These are phyloP conservation scores for Collichthys lucidus DNA, from an alignment of 2,113 vertebrate genomes.

Conservation along the genomic window DNA sequence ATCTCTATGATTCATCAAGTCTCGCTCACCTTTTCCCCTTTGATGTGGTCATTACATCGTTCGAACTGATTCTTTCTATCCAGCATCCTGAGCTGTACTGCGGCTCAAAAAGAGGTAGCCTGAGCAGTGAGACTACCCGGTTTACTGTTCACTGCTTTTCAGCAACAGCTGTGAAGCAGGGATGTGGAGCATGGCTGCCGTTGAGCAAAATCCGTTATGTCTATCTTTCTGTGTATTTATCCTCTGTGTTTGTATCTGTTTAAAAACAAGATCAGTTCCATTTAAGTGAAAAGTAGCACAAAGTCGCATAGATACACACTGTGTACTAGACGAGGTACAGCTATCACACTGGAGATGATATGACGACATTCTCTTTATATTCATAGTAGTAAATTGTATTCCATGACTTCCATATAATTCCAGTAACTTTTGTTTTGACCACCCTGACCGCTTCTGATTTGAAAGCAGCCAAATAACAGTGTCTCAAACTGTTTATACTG, in stretches of 20 bases:
- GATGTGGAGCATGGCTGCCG: not conserved
- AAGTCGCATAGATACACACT: not conserved
- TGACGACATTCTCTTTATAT: slow-evolving; percentile 2
- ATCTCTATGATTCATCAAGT: not conserved
- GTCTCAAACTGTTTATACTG: slow-evolving; percentile 70
- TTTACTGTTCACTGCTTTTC: not conserved
- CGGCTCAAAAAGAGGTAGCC: not conserved
- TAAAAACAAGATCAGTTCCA: slow-evolving; percentile 21
- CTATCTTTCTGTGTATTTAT: not conserved
- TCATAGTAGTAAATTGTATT: slow-evolving; percentile 27
- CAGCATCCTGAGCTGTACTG: not conserved
- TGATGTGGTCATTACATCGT: not conserved
- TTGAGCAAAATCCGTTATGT: not conserved
- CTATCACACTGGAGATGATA: slow-evolving; percentile 10
- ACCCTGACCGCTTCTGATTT: slow-evolving; percentile 52
- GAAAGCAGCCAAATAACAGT: slow-evolving; percentile 59
- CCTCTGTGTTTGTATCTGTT: not conserved
- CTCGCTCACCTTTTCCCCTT: not conserved
- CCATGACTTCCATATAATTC: slow-evolving; percentile 40
- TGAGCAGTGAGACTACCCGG: not conserved
- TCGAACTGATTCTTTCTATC: not conserved
- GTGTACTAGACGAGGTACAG: not conserved
- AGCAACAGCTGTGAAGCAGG: not conserved
- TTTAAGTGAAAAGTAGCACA: not conserved
- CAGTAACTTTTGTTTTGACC: slow-evolving; percentile 55